Base-by-base conservation (phyloP, 2,888 invertebrate species). In the Drosophila algonquin region DNA sequence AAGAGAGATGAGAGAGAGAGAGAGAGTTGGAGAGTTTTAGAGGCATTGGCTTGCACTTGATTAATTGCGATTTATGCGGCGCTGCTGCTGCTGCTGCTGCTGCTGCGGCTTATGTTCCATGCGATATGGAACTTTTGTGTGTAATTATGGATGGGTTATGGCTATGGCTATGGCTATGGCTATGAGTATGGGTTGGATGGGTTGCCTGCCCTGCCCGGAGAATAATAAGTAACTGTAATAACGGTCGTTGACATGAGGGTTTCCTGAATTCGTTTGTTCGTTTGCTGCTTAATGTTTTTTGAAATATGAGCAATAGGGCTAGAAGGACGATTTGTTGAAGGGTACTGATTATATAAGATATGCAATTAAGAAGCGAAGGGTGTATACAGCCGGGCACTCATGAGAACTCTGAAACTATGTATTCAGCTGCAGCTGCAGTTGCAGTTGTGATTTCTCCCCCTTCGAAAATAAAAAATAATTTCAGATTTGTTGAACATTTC, bases 41-140 rank as follows among this genome's bases (percentile, higher is more conserved):
- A 75, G 81, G 82, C 80, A 84, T 87, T 85, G 85, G 83, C 87
- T 85, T 85, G 85, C 87, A 85, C 87, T 87, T 85, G 85, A 85
- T 85, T 87, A 85, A 85, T 85, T 85, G 86, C 87, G 86, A 85
- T 84, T 84, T 84, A 87, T 82, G 81, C 80, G 80, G 73, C 69
- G 84, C 63, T 62, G 24, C 24, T 5, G 24, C 24, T 24, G 24
- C 24, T 24, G 21, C 21, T n/a, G n/a, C n/a, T n/a, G n/a, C 18
- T 21, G 32, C 30, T 82, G 80, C 76, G 73, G 80, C 83, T 82
- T 84, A 84, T 81, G 55, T 65, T 48, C 60, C 59, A 81, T 72
- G 83, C 77, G 74, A 72, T 81, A 80, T 83, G 76, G 67, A 67
- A 65, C 32, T 63, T 67, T 67, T 79, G 70, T 64, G 67, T 81